Evolutionary conservation across 2,888 invertebrate species (phyloP).

Genomic region (Oscheius myriophilus): DNA sequence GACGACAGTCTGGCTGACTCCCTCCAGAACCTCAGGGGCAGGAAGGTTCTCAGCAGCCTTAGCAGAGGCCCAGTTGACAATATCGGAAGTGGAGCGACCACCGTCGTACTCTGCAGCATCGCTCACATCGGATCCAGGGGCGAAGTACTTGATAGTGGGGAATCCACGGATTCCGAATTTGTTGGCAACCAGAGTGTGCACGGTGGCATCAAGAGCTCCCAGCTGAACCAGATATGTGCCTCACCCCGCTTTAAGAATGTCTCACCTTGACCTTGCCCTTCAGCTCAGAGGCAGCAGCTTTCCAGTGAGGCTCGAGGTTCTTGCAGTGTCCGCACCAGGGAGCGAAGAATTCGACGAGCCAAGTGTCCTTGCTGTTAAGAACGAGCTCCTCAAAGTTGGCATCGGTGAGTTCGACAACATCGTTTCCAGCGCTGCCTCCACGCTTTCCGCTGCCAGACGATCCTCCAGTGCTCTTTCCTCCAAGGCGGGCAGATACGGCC

Average conservation of each 20-base stretch:
- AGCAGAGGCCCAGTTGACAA: slow-evolving; percentile 83
- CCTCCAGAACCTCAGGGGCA: slow-evolving; percentile 87
- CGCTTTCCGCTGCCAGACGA: slow-evolving; percentile 35
- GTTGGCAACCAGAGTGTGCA: slow-evolving; percentile 83
- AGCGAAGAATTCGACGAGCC: slow-evolving; percentile 97
- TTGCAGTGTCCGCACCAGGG: slow-evolving; percentile 91
- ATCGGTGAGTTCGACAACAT: slow-evolving; percentile 92
- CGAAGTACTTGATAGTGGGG: slow-evolving; percentile 86
- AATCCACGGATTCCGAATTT: slow-evolving; percentile 89
- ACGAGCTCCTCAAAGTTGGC: slow-evolving; percentile 92
- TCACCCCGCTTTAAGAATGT: too few relatives aligned
- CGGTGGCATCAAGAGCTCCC: slow-evolving; percentile 95
- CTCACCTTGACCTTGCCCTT: slow-evolving; percentile 87
- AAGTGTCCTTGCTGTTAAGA: slow-evolving; percentile 89
- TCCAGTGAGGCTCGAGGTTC: slow-evolving; percentile 94
- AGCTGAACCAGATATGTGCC: too few relatives aligned
- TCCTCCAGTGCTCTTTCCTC: slow-evolving; percentile 48
- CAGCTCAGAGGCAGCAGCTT: slow-evolving; percentile 88
- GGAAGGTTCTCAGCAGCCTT: slow-evolving; percentile 82
- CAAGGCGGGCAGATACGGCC: slow-evolving; percentile 70
- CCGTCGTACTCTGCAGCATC: slow-evolving; percentile 86
- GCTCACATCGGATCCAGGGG: slow-evolving; percentile 76
- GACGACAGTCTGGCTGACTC: slow-evolving; percentile 75
- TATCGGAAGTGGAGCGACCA: slow-evolving; percentile 86
- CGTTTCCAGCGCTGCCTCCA: slow-evolving; percentile 58